These are phyloP conservation scores for Blastobasis lacticolella DNA, from an alignment of 2,888 invertebrate genomes.

Conservation along the genomic window DNA sequence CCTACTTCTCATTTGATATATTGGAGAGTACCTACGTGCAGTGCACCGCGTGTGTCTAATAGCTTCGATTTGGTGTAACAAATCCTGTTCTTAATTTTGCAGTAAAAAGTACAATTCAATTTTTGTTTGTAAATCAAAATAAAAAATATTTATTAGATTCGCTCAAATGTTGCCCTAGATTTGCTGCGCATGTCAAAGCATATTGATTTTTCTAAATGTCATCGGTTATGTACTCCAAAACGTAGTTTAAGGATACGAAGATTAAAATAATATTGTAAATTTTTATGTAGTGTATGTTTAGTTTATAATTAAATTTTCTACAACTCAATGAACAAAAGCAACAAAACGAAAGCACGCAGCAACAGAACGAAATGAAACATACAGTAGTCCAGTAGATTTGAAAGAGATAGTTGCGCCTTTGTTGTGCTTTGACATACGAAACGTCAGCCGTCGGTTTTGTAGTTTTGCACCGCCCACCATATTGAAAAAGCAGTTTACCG, in stretches of 20 bases:
- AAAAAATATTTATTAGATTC: too few relatives aligned
- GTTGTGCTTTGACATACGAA: conserved; percentile 30
- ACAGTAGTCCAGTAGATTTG: conserved; percentile 2
- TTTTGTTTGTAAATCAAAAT: too few relatives aligned
- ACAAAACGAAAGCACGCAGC: not conserved
- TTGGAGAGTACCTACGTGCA: too few relatives aligned
- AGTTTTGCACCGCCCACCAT: conserved; percentile 40
- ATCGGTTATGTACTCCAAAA: conserved; percentile 25
- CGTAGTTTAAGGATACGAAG: not conserved
- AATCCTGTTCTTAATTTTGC: too few relatives aligned
- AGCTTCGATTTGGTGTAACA: too few relatives aligned
- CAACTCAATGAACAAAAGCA: not conserved
- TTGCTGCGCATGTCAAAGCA: conserved; percentile 62
- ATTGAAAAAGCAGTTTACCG: conserved; percentile 69
- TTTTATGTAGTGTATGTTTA: not conserved
- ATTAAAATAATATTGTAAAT: not conserved
- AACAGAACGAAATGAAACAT: conserved; percentile 4
- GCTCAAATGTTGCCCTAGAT: conserved; percentile 48
- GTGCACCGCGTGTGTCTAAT: too few relatives aligned
- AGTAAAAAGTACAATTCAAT: too few relatives aligned
- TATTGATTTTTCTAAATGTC: conserved; percentile 55
- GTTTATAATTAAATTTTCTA: not conserved
- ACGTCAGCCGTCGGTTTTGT: conserved; percentile 38
- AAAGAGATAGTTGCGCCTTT: conserved; percentile 8
- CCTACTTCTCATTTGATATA: too few relatives aligned